phyloP scores from a whole-genome alignment of 2,113 vertebrate species.

The Ammodytes marinus region DNA sequence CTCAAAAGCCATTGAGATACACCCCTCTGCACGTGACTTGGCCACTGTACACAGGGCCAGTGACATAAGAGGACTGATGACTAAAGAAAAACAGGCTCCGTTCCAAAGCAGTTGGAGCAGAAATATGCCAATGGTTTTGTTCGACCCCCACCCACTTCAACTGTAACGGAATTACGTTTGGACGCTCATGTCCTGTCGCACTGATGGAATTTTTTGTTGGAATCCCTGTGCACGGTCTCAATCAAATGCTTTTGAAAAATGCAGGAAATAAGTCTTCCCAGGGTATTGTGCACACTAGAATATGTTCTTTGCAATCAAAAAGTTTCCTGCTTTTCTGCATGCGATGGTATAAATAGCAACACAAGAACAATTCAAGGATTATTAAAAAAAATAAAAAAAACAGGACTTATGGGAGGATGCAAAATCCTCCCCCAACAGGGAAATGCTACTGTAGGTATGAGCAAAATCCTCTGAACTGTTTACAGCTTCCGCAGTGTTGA shows the following conservation, averaged over 20 bases:
- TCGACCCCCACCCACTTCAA: constrained; percentile 21
- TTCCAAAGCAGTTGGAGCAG: constrained; percentile 24
- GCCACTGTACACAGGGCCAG: not conserved
- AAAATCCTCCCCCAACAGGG: constrained; percentile 49
- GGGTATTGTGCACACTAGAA: constrained; percentile 67
- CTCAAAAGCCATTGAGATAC: not conserved
- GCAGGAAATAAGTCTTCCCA: constrained; percentile 74
- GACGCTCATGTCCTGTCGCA: constrained; percentile 42
- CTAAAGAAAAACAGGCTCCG: constrained; percentile 4
- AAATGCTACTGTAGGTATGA: constrained; percentile 61
- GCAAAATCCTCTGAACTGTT: constrained; percentile 50
- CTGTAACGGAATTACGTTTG: constrained; percentile 35
- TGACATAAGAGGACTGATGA: constrained; percentile 7
- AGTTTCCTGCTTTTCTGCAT: constrained; percentile 79
- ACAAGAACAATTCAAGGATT: constrained; percentile 77
- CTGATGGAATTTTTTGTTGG: constrained; percentile 40
- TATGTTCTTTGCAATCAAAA: constrained; percentile 76
- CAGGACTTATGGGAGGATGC: constrained; percentile 53
- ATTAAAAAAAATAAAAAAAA: constrained; percentile 62
- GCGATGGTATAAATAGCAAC: constrained; percentile 72
- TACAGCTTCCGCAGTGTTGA: constrained; percentile 34
- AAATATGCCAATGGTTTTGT: not conserved
- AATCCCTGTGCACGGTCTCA: constrained; percentile 28
- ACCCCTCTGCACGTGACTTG: constrained; percentile 32
- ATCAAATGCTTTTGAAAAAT: constrained; percentile 43